Base-by-base conservation (phyloP, 2,888 invertebrate species). In the Mesopsocus fuscifrons region DNA sequence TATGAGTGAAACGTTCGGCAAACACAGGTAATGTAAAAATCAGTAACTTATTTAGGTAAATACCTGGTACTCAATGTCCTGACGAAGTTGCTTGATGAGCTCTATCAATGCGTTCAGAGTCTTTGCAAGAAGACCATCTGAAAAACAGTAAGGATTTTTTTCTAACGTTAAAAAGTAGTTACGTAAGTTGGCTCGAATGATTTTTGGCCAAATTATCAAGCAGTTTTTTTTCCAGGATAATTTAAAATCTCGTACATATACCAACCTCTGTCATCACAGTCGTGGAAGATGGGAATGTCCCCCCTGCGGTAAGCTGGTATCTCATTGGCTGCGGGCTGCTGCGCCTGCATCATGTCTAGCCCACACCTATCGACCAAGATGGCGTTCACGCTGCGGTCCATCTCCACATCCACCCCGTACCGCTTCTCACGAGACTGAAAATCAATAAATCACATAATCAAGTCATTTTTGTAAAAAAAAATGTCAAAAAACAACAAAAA, bases 31-130 rank as follows among this genome's bases (percentile, higher is more conserved):
- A 20, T 15, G 13, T 16, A 42, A 32, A 26, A 42, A 45, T 31
- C 3, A 42, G 17, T 9, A 35, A 26, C 6, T 43, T n/a, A 13
- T 9, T 16, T 23, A n/a, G 11, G 20, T 17, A 40, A 31, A 41
- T 49, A 67, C 67, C 59, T 80, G 77, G 47, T 72, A 68, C 50
- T 68, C 73, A 44, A 84, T 65, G 61, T 82, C 79, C 46, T 70
- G 68, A 51, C 77, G 74, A 33, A 88, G 68, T 43, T 71, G 59
- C 54, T 74, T 77, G n/a, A 76, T 72, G 40, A 72, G 66, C 50
- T 66, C 66, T 54, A 77, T 73, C 48, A 81, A 63, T 51, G 73
- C 69, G 55, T 73, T 74, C 49, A 81, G 59, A 3, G 74, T 70
- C 57, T 72, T 73, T 51, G 74, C 65, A 51, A 80, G 62, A 49